Percentiles rank a stretch among this genome's conserved stretches.
Conservation (phyloP, 2,888 invertebrate genomes). For the Thera britannica region DNA sequence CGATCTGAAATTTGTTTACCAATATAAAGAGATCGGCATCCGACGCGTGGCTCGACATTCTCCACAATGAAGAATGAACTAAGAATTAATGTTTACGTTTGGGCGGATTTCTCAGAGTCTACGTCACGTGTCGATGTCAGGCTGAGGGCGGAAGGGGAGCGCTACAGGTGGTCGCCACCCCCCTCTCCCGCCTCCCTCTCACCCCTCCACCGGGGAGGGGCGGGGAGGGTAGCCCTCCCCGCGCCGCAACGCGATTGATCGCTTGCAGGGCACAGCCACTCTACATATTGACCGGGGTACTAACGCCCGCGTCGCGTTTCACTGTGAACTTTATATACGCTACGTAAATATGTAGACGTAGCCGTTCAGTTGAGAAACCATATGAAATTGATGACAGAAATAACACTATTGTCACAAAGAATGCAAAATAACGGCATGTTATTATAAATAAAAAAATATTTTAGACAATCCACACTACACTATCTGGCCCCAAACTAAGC, state of each 20-base stretch:
- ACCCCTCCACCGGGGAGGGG: conserved; percentile 28
- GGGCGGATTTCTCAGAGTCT: conserved; percentile 81
- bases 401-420: not conserved
- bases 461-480: not conserved
- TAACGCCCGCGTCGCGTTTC: conserved; percentile 76
- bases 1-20: conserved; percentile 75
- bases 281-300: conserved; percentile 83
- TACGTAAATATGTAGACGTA: conserved; percentile 58
- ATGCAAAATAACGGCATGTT: not conserved
- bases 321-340: conserved; percentile 68
- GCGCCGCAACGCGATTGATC: conserved; percentile 79
- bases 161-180: conserved; percentile 76
- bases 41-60: conserved; percentile 78
- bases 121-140: conserved; percentile 81
- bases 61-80: conserved; percentile 83
- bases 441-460: not conserved
- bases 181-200: conserved; percentile 42
- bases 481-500: no score
- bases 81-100: conserved; percentile 85
- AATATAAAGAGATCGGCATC: conserved; percentile 75
- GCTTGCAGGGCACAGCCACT: conserved; percentile 80
- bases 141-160: conserved; percentile 52
- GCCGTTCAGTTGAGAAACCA: conserved; percentile 27
- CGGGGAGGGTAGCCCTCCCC: conserved; percentile 47
- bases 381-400: conserved; percentile 6